A percentile compares a stretch with the other conserved stretches of the same genome.
These are phyloP conservation scores for Acromyrmex heyeri DNA, from an alignment of 1,140 invertebrate genomes.

Conservation along the genomic window DNA sequence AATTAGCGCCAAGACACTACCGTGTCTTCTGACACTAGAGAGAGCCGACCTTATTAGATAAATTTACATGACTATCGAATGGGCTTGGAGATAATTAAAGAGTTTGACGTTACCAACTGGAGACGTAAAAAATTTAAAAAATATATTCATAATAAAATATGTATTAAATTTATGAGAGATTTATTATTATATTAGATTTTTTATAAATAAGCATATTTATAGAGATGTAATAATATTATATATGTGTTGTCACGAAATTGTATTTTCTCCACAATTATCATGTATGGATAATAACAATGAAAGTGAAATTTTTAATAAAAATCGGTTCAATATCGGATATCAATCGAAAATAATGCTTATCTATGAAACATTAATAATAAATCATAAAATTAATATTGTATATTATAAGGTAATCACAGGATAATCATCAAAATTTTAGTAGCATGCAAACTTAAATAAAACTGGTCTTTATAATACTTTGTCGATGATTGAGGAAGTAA, in stretches of 20 bases:
- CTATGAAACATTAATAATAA: neutral
- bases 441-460: neutral
- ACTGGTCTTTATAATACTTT: neutral
- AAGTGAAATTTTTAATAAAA: neutral
- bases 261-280: neutral
- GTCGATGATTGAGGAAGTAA: neutral
- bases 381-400: neutral
- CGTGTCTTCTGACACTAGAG: no score
- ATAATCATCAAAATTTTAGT: neutral
- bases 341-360: neutral
- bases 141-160: neutral
- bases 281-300: neutral
- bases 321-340: neutral
- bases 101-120: neutral
- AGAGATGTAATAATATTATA: neutral
- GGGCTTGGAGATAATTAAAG: neutral
- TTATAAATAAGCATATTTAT: neutral
- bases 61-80: no score
- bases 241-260: neutral
- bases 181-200: neutral
- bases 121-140: neutral
- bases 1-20: no score
- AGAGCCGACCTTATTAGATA: neutral
- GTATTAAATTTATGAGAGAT: neutral
- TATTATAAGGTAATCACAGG: no score